Base-by-base conservation (phyloP, 2,113 vertebrate genomes). In the Mesoclemmys tuberculata region DNA sequence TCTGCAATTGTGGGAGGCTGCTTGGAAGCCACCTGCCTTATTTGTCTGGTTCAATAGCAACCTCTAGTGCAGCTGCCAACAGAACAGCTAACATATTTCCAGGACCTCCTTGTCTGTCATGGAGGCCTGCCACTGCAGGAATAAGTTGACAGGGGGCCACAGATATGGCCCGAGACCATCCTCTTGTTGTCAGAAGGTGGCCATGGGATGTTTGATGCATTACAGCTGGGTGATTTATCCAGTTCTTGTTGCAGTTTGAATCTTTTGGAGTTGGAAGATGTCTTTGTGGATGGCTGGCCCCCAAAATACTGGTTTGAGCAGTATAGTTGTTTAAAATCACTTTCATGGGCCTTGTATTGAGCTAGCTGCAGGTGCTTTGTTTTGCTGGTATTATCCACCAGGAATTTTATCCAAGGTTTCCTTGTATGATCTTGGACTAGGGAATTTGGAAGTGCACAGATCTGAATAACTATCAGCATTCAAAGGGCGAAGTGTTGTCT, bases 401-500 rank as follows among this genome's bases (percentile, higher is more conserved):
- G 77, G 31, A 44, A 29, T 80, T 2, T 85, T 85, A 8, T 52
- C 77, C 1, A 0, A 4, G 8, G 35, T 27, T 31, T 55, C 64
- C 82, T 71, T 71, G 68, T 9, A n/a, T 22, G 38, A 38, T 38
- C 68, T 38, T 21, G 41, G 31, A 80, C 71, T 82, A 83, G 24
- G 9, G 75, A 64, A 4, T 83, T 74, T 56, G 75, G 54, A 51
- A 89, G 13, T 12, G 48, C 2, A 2, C 51, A 87, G 86, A 12
- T 22, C 0, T 19, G 12, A 95, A 48, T 0, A 4, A 79, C 64
- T 41, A 52, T n/a, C 89, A 91, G 81, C 26, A 24, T 10, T 82
- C 44, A 56, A 0, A 0, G 9, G 54, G 4, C 0, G 0, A 80
- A 1, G 0, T n/a, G 41, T 46, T 58, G 56, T 29, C n/a, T 24